Conservation (phyloP, 2,113 vertebrate genomes). For the Pontoporia blainvillei region DNA sequence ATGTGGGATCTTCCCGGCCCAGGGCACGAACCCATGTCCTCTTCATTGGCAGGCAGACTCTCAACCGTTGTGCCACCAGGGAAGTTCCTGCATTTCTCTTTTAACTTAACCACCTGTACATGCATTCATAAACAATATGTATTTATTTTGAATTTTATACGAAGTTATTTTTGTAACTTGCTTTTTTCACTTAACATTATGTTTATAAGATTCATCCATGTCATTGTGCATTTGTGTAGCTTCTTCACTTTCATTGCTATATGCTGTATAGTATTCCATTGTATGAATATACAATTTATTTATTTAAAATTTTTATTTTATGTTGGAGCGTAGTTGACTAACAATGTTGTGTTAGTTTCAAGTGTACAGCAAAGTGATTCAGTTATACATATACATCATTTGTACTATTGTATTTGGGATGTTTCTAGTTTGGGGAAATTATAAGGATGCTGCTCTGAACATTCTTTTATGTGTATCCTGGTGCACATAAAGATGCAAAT, state of each 20-base stretch:
- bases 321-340: background rate
- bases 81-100: background rate
- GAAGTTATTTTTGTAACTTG: background rate
- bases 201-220: background rate
- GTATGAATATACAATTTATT: background rate
- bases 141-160: constrained; percentile 21
- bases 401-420: background rate
- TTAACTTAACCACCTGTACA: background rate
- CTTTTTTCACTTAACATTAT: background rate
- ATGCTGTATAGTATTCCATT: background rate
- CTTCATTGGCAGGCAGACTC: too few relatives aligned
- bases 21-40: too few relatives aligned
- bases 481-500: background rate
- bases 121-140: background rate
- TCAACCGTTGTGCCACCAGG: too few relatives aligned
- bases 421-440: background rate
- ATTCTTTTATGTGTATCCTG: constrained; percentile 5
- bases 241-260: background rate
- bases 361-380: background rate
- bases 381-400: background rate
- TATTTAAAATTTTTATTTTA: background rate
- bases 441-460: background rate
- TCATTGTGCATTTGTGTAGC: background rate
- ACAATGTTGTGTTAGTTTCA: background rate
- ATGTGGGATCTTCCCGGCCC: too few relatives aligned